Evolutionary conservation across 37 sponge, comb jelly and placozoan genomes (phyloP).

Genomic region (Tethya wilhelma): DNA sequence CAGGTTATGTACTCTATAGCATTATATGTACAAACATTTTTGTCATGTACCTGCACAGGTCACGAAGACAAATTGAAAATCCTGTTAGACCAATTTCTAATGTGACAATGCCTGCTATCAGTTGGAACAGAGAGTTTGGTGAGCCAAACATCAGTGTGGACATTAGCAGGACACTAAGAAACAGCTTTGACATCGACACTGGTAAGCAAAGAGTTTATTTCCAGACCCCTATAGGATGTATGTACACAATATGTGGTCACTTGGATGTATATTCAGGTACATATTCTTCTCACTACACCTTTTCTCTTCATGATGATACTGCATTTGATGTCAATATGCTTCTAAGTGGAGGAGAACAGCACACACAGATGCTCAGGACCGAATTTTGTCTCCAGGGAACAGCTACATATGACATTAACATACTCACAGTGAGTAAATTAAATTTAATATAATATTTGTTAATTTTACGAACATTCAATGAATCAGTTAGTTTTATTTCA

Average conservation of each 20-base stretch:
- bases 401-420: constrained; percentile 62
- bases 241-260: neutral
- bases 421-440: constrained; percentile 42
- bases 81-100: constrained; percentile 27
- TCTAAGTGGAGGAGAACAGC: constrained; percentile 40
- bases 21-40: neutral
- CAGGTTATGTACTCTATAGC: neutral
- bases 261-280: constrained; percentile 26
- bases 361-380: constrained; percentile 46
- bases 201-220: constrained; percentile 14
- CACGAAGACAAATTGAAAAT: constrained; percentile 4
- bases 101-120: constrained; percentile 63
- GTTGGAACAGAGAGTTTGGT: constrained; percentile 71
- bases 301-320: constrained; percentile 69
- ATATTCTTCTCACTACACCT: constrained; percentile 54
- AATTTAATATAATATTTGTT: neutral
- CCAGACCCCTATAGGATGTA: neutral
- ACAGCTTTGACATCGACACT: constrained; percentile 51
- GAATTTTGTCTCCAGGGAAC: constrained; percentile 72
- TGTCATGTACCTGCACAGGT: neutral
- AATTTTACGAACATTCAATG: neutral
- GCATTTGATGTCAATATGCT: constrained; percentile 44
- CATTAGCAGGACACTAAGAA: constrained; percentile 36
- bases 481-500: neutral
- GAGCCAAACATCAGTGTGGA: constrained; percentile 68